phyloP scores from a whole-genome alignment of 2,113 vertebrate species.

The Elanoides forficatus region DNA sequence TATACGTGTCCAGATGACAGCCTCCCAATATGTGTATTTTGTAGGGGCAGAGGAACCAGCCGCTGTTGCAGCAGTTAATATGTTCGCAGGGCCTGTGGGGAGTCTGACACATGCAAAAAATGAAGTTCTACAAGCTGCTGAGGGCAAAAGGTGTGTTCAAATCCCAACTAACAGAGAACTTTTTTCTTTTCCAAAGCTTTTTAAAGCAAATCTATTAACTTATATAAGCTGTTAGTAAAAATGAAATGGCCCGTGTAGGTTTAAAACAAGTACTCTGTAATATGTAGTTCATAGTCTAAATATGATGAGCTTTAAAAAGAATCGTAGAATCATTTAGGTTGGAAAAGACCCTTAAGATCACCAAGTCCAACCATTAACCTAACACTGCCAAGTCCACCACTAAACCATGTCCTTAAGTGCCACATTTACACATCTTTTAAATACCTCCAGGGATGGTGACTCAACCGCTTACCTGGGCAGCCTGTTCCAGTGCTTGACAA shows the following conservation, averaged over 20 bases:
- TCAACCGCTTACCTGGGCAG: neutral
- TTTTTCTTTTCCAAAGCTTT: neutral
- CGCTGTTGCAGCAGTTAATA: neutral
- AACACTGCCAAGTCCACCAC: too few relatives aligned
- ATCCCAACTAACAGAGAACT: neutral
- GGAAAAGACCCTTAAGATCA: too few relatives aligned
- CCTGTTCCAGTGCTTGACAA: neutral
- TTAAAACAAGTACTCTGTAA: neutral
- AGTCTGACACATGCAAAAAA: neutral
- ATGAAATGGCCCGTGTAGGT: fast-evolving
- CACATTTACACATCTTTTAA: neutral
- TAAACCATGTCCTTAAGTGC: too few relatives aligned
- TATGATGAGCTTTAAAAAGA: neutral
- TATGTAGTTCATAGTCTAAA: neutral
- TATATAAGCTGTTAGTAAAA: neutral
- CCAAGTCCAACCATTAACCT: too few relatives aligned
- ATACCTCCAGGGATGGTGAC: neutral
- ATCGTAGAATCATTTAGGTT: too few relatives aligned
- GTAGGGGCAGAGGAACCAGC: neutral
- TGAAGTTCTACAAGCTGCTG: neutral
- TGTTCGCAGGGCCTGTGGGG: neutral
- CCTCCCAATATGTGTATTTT: neutral
- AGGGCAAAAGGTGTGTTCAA: neutral
- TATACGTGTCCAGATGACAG: neutral
- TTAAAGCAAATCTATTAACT: neutral